phyloP scores from a whole-genome alignment of 2,888 invertebrate genomes.

The Oeneis ivallda region DNA sequence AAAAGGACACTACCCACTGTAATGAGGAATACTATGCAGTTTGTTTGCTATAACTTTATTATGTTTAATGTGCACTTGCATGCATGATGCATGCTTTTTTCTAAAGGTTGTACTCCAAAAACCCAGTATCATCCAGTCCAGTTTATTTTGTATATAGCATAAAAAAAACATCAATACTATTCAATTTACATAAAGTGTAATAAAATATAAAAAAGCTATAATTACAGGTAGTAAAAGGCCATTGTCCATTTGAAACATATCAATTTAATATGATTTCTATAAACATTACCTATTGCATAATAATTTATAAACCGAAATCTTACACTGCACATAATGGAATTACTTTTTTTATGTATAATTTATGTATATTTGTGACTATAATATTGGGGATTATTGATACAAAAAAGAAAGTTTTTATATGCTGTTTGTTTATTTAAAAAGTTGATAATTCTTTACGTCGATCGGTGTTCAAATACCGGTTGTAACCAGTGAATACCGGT shows the following conservation, averaged over 20 bases:
- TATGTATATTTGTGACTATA: conserved; percentile 52
- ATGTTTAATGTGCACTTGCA: not conserved
- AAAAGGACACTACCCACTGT: no score
- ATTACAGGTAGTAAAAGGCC: conserved; percentile 68
- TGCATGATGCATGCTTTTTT: not conserved
- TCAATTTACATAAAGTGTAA: not conserved
- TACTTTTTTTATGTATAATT: not conserved
- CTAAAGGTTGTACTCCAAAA: conserved; percentile 10
- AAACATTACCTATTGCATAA: conserved; percentile 78
- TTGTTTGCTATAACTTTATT: no score
- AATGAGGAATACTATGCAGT: no score
- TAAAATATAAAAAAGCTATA: conserved; percentile 38
- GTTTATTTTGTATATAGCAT: conserved; percentile 5
- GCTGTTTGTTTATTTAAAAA: conserved; percentile 54
- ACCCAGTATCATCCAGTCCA: conserved; percentile 5
- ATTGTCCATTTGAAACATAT: conserved; percentile 74
- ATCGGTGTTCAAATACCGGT: conserved; percentile 18
- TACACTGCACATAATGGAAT: conserved; percentile 64
- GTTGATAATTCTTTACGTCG: conserved; percentile 32
- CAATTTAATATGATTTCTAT: conserved; percentile 79
- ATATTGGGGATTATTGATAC: conserved; percentile 50
- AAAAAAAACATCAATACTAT: conserved; percentile 8
- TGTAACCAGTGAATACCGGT: conserved; percentile 6
- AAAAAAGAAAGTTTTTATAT: conserved; percentile 54
- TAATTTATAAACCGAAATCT: conserved; percentile 69